These are phyloP conservation scores for Pimpla rufipes DNA, from an alignment of 2,888 invertebrate genomes.

Conservation along the genomic window DNA sequence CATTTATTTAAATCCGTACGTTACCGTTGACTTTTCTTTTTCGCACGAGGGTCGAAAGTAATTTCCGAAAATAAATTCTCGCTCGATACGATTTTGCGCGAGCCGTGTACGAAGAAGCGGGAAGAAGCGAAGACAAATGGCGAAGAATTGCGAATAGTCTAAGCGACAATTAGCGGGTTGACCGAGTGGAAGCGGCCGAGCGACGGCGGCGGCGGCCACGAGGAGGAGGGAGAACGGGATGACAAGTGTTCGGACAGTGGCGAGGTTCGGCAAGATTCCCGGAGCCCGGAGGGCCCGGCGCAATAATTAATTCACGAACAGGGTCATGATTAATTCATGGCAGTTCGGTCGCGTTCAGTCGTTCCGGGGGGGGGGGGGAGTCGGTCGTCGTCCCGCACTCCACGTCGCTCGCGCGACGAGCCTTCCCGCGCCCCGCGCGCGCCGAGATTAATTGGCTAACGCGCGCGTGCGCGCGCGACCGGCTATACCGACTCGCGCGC, in stretches of 20 bases:
- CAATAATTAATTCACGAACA: conserved; percentile 58
- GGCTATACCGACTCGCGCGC: conserved; percentile 28
- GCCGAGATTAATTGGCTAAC: conserved; percentile 53
- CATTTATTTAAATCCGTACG: no score
- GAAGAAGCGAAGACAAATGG: background rate
- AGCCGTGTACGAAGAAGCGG: background rate
- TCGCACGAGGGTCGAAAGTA: no score
- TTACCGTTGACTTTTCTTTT: no score
- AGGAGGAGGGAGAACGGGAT: conserved; percentile 15
- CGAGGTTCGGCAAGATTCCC: conserved; percentile 49
- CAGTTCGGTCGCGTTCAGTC: conserved; percentile 49
- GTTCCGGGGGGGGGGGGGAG: conserved; percentile 35
- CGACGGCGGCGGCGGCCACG: background rate
- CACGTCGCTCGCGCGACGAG: no score
- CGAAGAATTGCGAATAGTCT: conserved; percentile 7
- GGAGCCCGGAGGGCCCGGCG: conserved; percentile 36
- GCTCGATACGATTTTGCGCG: no score
- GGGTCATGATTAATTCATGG: conserved; percentile 59
- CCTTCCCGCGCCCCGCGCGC: background rate
- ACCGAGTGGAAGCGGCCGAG: conserved; percentile 19
- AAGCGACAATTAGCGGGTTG: conserved; percentile 43
- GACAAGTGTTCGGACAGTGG: conserved; percentile 50
- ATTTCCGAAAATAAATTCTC: no score
- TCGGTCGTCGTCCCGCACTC: no score
- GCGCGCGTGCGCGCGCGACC: conserved; percentile 31